These are phyloP conservation scores for Takifugu flavidus DNA, from an alignment of 2,113 vertebrate species.

Conservation along the genomic window DNA sequence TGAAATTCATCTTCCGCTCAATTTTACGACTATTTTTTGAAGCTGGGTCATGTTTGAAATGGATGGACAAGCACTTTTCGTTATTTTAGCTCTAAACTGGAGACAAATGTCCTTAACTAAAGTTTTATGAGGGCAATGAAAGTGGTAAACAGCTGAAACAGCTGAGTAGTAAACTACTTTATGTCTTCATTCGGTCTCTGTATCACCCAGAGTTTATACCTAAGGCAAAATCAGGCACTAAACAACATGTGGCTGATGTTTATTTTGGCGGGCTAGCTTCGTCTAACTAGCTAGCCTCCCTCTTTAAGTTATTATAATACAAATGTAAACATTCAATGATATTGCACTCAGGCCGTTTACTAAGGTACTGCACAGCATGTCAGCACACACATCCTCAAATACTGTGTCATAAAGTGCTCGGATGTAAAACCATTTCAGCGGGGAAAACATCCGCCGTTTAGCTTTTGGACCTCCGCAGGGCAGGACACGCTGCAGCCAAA, in stretches of 20 bases:
- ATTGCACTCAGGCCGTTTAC: conserved; percentile 62
- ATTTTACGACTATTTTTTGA: neutral
- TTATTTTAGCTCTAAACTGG: neutral
- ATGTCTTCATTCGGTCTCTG: conserved; percentile 7
- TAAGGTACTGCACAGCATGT: conserved; percentile 27
- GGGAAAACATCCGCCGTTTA: conserved; percentile 22
- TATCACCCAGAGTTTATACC: conserved; percentile 30
- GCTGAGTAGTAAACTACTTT: no score
- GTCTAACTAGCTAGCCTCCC: conserved; percentile 21
- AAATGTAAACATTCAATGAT: conserved; percentile 69
- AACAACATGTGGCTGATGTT: conserved; percentile 42
- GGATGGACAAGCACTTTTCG: neutral
- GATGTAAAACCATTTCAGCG: conserved; percentile 48
- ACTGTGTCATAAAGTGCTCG: conserved; percentile 70
- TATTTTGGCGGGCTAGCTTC: conserved; percentile 32
- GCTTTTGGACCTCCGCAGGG: conserved; percentile 2
- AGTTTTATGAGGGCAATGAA: neutral
- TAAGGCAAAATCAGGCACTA: conserved; percentile 60
- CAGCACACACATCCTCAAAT: conserved; percentile 32
- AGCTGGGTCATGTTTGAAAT: neutral
- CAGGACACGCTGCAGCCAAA: conserved; percentile 16
- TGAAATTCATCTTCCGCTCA: neutral
- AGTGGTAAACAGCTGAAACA: neutral
- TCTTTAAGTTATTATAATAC: conserved; percentile 43
- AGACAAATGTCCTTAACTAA: conserved; percentile 22